These are phyloP conservation scores for Casuarius casuarius DNA, from an alignment of 2,113 vertebrate species.

Conservation along the genomic window DNA sequence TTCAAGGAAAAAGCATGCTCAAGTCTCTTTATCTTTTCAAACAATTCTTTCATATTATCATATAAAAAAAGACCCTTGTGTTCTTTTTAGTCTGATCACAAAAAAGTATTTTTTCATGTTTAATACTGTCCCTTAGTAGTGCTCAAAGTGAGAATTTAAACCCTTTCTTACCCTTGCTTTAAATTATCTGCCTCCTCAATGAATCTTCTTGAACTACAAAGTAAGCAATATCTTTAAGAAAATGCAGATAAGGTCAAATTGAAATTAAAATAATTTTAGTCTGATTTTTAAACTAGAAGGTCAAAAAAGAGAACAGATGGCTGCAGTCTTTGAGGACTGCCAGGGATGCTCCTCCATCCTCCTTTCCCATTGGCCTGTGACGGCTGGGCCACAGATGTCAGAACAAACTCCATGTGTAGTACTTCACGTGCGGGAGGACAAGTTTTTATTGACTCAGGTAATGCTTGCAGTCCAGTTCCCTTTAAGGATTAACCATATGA, in stretches of 20 bases:
- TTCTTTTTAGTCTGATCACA: neutral
- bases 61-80: neutral
- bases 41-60: neutral
- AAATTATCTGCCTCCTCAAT: neutral
- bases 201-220: neutral
- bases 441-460: neutral
- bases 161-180: neutral
- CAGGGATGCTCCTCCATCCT: neutral
- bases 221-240: neutral
- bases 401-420: neutral
- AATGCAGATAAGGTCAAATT: neutral
- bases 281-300: neutral
- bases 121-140: neutral
- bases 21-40: neutral
- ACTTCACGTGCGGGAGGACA: neutral
- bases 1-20: neutral
- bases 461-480: neutral
- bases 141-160: neutral
- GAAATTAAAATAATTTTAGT: neutral
- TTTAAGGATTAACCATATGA: neutral
- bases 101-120: neutral
- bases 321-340: neutral
- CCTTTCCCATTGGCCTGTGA: neutral
- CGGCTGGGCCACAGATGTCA: neutral
- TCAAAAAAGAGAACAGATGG: neutral